Evolutionary conservation across 2,888 invertebrate species (phyloP).

Genomic region (Phortica okadai): DNA sequence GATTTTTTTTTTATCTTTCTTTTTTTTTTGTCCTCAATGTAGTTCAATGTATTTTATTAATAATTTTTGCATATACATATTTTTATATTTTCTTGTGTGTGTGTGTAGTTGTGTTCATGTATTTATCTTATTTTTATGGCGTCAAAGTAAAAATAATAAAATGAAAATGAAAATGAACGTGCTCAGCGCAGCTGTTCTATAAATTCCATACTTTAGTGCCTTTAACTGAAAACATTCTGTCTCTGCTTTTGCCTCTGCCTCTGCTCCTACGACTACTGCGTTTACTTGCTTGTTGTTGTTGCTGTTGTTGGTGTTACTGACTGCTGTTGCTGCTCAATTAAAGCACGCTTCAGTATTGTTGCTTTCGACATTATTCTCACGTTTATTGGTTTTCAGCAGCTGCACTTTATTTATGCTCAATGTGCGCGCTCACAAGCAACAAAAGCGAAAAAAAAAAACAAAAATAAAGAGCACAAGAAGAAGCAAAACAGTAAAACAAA

Average conservation of each 20-base stretch:
- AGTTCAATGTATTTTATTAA: too few species aligned
- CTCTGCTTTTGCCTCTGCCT: slow-evolving; percentile 35
- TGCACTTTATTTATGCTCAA: not conserved
- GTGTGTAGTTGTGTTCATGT: not conserved
- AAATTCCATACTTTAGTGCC: slow-evolving; percentile 39
- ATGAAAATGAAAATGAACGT: slow-evolving; percentile 7
- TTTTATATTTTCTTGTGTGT: not conserved
- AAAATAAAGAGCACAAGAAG: not conserved
- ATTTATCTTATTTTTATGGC: slow-evolving; percentile 1
- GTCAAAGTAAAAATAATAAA: slow-evolving; percentile 5
- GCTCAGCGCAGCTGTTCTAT: not conserved
- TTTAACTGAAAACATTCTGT: not conserved
- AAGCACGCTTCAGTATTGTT: not conserved
- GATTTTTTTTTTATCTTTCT: slow-evolving; percentile 21
- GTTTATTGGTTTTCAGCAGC: not conserved
- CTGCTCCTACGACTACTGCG: not conserved
- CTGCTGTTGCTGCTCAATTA: not conserved
- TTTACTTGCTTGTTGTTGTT: not conserved
- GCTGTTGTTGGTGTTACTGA: not conserved
- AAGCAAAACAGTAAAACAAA: too few species aligned
- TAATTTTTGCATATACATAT: too few species aligned
- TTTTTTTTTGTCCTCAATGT: slow-evolving; percentile 25
- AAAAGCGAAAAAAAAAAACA: not conserved
- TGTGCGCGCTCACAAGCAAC: not conserved
- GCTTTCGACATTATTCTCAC: not conserved